Evolutionary conservation across 2,113 vertebrate genomes (phyloP).

Genomic region (Oreochromis tanganicae): DNA sequence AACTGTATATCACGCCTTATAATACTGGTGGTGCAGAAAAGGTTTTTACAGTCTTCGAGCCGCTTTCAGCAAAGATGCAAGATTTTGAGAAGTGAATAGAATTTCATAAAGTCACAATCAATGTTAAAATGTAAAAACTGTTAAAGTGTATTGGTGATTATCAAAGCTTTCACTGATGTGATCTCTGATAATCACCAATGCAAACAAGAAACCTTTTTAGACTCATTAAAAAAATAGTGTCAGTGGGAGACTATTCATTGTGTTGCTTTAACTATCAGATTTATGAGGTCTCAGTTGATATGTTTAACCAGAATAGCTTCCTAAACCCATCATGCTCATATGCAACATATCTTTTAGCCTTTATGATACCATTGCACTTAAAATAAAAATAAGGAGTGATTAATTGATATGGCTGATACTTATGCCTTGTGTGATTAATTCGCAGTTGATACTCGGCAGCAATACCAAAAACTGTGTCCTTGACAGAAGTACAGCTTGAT

Average conservation of each 20-base stretch:
- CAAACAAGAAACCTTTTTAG: background rate
- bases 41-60: fast-evolving
- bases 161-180: background rate
- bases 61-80: fast-evolving
- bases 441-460: fast-evolving
- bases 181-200: background rate
- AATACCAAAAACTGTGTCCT: background rate
- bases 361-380: background rate
- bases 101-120: background rate
- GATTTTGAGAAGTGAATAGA: background rate
- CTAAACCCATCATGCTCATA: background rate
- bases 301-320: background rate
- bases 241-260: background rate
- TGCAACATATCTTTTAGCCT: background rate
- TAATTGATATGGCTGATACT: background rate
- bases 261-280: background rate
- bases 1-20: fast-evolving
- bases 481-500: background rate
- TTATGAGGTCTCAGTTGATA: background rate
- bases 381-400: background rate
- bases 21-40: background rate
- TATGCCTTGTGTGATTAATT: background rate
- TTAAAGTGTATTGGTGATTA: background rate
- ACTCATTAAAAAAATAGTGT: background rate
- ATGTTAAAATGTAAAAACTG: background rate